Evolutionary conservation across 1,140 invertebrate genomes (phyloP).

Genomic region (Hermetia illucens): DNA sequence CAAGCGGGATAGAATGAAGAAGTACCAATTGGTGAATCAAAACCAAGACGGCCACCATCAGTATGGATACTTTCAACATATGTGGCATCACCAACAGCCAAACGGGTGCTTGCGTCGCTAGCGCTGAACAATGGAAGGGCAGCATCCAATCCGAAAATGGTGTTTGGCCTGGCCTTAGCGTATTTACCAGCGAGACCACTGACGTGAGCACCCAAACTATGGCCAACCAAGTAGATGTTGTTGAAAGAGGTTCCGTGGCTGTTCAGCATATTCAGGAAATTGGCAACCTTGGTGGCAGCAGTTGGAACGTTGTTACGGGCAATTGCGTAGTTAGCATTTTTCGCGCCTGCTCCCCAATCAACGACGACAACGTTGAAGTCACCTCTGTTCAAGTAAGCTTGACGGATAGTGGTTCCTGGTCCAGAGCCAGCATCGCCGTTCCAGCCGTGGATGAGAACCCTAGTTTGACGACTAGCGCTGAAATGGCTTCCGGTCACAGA

Average conservation of each 20-base stretch:
- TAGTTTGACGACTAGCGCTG: no score
- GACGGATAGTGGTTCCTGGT: background rate
- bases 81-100: conserved; percentile 29
- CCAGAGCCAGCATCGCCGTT: background rate
- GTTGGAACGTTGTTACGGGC: background rate
- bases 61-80: conserved; percentile 39
- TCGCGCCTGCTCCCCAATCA: background rate
- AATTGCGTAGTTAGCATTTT: background rate
- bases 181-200: conserved; percentile 35
- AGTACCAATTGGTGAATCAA: conserved; percentile 32
- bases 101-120: conserved; percentile 15
- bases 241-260: conserved; percentile 18
- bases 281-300: conserved; percentile 10
- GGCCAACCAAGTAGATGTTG: conserved; percentile 20
- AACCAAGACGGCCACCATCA: conserved; percentile 35
- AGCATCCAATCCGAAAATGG: conserved; percentile 34
- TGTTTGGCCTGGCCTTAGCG: conserved; percentile 19
- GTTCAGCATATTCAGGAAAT: conserved; percentile 15
- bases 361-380: background rate
- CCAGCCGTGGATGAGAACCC: conserved; percentile 1
- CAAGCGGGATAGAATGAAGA: conserved; percentile 39
- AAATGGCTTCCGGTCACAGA: no score
- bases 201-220: conserved; percentile 34
- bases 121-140: conserved; percentile 29
- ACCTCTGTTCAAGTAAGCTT: background rate